phyloP scores from a whole-genome alignment of 1,140 invertebrate species.

The Dinothrombium tinctorium region DNA sequence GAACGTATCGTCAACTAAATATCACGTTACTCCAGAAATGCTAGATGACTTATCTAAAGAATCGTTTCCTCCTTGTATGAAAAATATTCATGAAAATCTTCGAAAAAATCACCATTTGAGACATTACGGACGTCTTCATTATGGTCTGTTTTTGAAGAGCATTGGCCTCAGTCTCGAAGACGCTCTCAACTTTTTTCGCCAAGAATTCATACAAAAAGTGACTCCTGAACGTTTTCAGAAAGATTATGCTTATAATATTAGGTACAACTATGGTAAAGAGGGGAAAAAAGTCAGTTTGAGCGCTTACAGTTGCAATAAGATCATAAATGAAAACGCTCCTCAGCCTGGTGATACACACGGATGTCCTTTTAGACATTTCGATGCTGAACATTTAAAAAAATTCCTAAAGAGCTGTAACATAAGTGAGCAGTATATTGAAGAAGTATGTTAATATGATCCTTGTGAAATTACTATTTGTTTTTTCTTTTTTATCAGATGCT shows the following conservation, averaged over 20 bases:
- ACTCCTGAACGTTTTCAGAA: conserved; percentile 80
- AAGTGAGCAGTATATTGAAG: conserved; percentile 26
- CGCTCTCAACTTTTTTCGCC: conserved; percentile 41
- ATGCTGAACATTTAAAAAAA: conserved; percentile 39
- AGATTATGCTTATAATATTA: conserved; percentile 65
- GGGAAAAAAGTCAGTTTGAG: conserved; percentile 72
- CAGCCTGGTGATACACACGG: conserved; percentile 61
- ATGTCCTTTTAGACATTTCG: conserved; percentile 70
- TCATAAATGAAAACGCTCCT: conserved; percentile 44
- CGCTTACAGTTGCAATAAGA: conserved; percentile 72
- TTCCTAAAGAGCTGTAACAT: conserved; percentile 40
- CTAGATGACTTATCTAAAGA: conserved; percentile 36
- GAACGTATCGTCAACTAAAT: too few species aligned
- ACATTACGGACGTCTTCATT: conserved; percentile 66
- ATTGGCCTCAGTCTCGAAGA: conserved; percentile 44
- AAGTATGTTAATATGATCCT: too few species aligned
- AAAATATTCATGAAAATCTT: conserved; percentile 53
- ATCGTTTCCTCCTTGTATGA: conserved; percentile 86
- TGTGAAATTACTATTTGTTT: too few species aligned
- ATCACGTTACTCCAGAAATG: conserved; percentile 7
- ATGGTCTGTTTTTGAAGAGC: conserved; percentile 83
- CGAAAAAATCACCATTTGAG: conserved; percentile 57
- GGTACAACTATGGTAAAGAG: conserved; percentile 85
- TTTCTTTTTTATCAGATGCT: conserved; percentile 20
- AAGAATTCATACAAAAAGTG: conserved; percentile 66